phyloP scores from a whole-genome alignment of 2,888 invertebrate species.

The Brassicogethes aeneus region DNA sequence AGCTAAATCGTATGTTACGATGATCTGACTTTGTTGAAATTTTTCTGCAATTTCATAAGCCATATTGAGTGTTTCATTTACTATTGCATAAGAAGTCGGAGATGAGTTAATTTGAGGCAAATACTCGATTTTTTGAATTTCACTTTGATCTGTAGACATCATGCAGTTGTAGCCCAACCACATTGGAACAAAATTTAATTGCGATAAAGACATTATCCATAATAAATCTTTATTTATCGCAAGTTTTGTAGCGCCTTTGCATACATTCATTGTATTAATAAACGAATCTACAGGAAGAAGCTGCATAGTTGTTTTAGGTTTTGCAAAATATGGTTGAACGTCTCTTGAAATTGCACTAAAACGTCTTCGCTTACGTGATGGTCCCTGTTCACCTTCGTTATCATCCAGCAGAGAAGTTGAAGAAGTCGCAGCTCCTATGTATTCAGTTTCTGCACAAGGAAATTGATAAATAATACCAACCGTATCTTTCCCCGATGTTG shows the following conservation, averaged over 20 bases:
- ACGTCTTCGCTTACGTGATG: no score
- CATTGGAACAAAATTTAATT: conserved; percentile 22
- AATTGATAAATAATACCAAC: no score
- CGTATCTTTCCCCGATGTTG: no score
- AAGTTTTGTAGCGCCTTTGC: conserved; percentile 11
- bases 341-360: conserved; percentile 4
- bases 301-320: conserved; percentile 8
- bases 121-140: conserved; percentile 23
- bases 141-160: conserved; percentile 14
- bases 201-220: conserved; percentile 18
- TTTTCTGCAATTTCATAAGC: no score
- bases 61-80: no score
- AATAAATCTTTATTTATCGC: conserved; percentile 23
- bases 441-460: no score
- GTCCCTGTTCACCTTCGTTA: no score
- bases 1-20: no score
- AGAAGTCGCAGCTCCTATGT: no score
- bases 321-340: conserved; percentile 4
- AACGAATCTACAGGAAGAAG: conserved; percentile 5
- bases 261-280: conserved; percentile 4
- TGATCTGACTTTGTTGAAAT: no score
- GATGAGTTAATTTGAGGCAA: conserved; percentile 28
- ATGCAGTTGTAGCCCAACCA: conserved; percentile 26
- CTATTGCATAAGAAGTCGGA: conserved; percentile 22
- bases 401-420: no score